Conservation (phyloP, 1,140 invertebrate genomes). For the Bombus impatiens region DNA sequence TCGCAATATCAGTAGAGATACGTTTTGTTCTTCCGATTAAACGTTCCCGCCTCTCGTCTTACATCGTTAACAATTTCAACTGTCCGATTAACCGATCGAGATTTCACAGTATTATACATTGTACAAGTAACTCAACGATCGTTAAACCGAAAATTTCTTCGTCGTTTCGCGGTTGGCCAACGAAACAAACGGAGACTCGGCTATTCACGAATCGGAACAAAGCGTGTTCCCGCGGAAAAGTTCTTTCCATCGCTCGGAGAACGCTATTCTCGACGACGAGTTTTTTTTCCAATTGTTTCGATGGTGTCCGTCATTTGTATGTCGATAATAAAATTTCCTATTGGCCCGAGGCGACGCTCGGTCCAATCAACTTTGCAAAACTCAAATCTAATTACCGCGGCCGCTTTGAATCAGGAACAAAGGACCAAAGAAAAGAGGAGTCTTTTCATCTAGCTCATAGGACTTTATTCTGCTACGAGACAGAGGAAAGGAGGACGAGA, state of each 20-base stretch:
- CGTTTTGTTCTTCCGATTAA: too few relatives aligned
- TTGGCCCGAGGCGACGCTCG: constrained; percentile 49
- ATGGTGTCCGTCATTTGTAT: constrained; percentile 53
- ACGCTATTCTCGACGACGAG: constrained; percentile 22
- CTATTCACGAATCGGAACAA: constrained; percentile 27
- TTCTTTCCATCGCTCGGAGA: constrained; percentile 14
- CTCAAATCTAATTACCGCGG: constrained; percentile 69
- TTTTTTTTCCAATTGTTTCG: constrained; percentile 59
- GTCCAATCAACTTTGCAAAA: constrained; percentile 69
- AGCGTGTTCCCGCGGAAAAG: not conserved
- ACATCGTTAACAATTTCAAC: too few relatives aligned
- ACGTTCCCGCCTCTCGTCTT: too few relatives aligned
- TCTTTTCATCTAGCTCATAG: constrained; percentile 41
- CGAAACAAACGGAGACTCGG: not conserved
- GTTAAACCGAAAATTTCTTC: constrained; percentile 14
- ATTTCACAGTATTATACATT: not conserved
- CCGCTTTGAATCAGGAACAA: constrained; percentile 63
- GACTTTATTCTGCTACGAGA: constrained; percentile 15
- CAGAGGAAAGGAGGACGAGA: constrained; percentile 19
- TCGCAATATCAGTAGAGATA: too few relatives aligned
- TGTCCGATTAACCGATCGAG: not conserved
- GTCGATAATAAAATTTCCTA: constrained; percentile 65
- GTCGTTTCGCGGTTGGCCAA: not conserved
- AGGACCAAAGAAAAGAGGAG: constrained; percentile 36
- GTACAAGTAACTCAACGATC: not conserved